Percentiles rank a stretch among this genome's conserved stretches.
phyloP scores from a whole-genome alignment of 2,797 vertebrate genomes.

The Emys orbicularis region DNA sequence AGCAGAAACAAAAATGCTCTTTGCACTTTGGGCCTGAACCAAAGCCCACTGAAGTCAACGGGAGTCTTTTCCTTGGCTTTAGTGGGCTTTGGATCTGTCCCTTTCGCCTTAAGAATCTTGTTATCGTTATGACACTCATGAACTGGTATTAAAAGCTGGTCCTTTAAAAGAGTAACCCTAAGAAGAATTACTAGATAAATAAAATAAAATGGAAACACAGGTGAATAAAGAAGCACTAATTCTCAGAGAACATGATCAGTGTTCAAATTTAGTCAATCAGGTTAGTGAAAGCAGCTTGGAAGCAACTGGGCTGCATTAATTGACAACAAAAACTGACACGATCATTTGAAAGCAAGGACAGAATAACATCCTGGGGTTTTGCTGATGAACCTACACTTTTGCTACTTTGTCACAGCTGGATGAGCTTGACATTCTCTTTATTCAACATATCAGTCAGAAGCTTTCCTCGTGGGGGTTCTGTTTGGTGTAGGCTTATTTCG shows the following conservation, averaged over 20 bases:
- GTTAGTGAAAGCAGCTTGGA: neutral
- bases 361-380: neutral
- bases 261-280: neutral
- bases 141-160: neutral
- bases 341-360: neutral
- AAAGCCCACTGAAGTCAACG: neutral
- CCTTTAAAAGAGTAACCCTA: neutral
- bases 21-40: neutral
- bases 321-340: neutral
- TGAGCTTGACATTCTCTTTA: conserved; percentile 41
- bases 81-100: neutral
- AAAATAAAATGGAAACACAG: neutral
- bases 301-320: neutral
- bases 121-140: neutral
- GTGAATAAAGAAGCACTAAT: neutral
- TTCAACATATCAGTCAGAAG: conserved; percentile 40
- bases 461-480: neutral
- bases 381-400: neutral
- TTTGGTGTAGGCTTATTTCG: conserved; percentile 14
- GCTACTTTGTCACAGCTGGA: neutral
- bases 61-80: neutral
- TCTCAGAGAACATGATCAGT: neutral
- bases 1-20: neutral
- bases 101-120: neutral
- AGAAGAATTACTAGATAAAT: neutral